Percentiles rank a stretch among this genome's conserved stretches.
Conservation (phyloP, 2,113 vertebrate species). For the Tiliqua scincoides region DNA sequence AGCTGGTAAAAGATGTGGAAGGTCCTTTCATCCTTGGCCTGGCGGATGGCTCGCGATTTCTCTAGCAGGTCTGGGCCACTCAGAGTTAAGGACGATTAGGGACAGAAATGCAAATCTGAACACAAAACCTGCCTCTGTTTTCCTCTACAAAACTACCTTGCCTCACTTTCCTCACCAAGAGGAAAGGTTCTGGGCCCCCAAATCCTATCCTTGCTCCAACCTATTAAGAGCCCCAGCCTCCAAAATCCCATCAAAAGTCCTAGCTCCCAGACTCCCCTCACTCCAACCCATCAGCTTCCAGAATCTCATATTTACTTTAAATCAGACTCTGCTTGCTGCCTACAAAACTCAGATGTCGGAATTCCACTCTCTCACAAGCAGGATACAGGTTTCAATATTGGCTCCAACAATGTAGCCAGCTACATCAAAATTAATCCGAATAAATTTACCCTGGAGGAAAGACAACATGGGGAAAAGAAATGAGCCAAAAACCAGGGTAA, state of each 20-base stretch:
- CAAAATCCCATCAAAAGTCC: too few species aligned
- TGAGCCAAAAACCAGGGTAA: not conserved
- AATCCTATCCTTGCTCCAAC: not conserved
- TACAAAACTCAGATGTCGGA: not conserved
- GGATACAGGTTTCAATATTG: constrained; percentile 96
- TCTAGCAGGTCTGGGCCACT: constrained; percentile 84
- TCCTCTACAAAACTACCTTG: not conserved
- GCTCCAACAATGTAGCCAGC: constrained; percentile 94
- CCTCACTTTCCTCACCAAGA: not conserved
- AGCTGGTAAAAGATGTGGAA: constrained; percentile 93
- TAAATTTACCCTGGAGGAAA: constrained; percentile 86
- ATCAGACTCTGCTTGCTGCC: not conserved
- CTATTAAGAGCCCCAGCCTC: not conserved
- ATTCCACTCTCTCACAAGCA: constrained; percentile 6
- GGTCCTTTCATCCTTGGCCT: constrained; percentile 90
- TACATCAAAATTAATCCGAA: constrained; percentile 92
- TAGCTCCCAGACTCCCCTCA: too few species aligned
- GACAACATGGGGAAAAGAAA: not conserved
- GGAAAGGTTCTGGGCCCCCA: too few species aligned
- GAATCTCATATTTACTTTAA: not conserved
- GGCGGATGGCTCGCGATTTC: constrained; percentile 89
- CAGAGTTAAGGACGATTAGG: constrained; percentile 65
- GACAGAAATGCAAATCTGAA: not conserved
- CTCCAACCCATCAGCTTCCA: not conserved
- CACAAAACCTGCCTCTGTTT: not conserved